Evolutionary conservation across 2,797 vertebrate genomes (phyloP).

Genomic region (Phrynocephalus forsythii): DNA sequence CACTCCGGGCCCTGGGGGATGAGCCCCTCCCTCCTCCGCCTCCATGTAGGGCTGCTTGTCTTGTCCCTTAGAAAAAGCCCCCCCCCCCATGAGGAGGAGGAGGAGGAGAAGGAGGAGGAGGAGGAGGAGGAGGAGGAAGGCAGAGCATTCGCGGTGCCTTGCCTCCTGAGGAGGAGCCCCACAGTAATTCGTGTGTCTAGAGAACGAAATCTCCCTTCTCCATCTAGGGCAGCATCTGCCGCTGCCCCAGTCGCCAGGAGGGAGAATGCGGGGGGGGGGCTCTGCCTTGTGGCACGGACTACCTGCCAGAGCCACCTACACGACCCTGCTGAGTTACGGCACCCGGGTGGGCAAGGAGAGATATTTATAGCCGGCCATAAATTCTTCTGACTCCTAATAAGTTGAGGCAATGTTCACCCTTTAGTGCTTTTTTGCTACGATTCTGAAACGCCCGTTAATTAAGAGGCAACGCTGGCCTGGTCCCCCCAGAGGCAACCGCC

Average conservation of each 20-base stretch:
- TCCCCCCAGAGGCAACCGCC: slow-evolving; percentile 49
- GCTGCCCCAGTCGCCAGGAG: background rate
- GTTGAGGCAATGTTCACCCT: slow-evolving; percentile 60
- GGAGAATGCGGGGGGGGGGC: background rate
- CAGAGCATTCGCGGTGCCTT: too few species aligned
- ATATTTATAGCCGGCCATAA: slow-evolving; percentile 67
- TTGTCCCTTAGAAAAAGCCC: too few species aligned
- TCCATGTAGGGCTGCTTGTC: too few species aligned
- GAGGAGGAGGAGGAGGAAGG: too few species aligned
- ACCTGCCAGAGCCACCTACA: background rate
- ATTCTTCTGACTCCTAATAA: slow-evolving; percentile 59
- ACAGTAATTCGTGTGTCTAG: background rate
- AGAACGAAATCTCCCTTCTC: background rate
- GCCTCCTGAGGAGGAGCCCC: too few species aligned
- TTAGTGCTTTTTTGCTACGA: slow-evolving; percentile 61
- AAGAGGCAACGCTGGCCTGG: slow-evolving; percentile 63
- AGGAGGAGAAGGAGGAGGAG: too few species aligned
- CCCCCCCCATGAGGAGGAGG: too few species aligned
- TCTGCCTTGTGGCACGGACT: too few species aligned
- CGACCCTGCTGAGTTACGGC: slow-evolving; percentile 2
- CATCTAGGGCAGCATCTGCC: too few species aligned
- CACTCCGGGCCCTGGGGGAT: too few species aligned
- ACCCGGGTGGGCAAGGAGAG: slow-evolving; percentile 16
- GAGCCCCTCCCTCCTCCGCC: background rate
- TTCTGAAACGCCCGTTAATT: slow-evolving; percentile 69